phyloP scores from a whole-genome alignment of 2,888 invertebrate genomes.

The Polyploca ridens region DNA sequence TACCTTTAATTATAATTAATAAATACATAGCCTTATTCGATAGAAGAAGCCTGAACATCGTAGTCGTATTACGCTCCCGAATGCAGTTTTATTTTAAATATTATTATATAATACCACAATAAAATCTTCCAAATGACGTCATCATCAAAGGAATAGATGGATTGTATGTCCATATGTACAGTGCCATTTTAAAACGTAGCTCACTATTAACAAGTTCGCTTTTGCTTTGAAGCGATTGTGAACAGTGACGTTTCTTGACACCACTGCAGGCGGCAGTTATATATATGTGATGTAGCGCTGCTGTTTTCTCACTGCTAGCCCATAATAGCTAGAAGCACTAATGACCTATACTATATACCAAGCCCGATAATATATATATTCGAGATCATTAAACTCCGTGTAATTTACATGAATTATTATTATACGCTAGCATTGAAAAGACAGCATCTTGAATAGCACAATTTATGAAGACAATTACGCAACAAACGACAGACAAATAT shows the following conservation, averaged over 20 bases:
- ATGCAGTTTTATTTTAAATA: background rate
- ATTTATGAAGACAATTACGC: slow-evolving; percentile 62
- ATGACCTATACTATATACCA: background rate
- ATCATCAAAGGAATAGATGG: background rate
- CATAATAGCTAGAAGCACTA: background rate
- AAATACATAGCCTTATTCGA: slow-evolving; percentile 41
- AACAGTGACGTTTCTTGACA: background rate
- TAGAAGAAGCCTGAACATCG: slow-evolving; percentile 31
- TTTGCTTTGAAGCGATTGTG: background rate
- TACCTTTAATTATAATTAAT: slow-evolving; percentile 9
- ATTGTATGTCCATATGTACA: background rate
- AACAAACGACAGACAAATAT: slow-evolving; percentile 65
- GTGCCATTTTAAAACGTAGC: background rate
- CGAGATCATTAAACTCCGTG: background rate
- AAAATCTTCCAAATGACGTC: background rate
- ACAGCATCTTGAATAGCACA: slow-evolving; percentile 59
- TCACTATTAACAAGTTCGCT: background rate
- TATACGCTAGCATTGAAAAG: slow-evolving; percentile 51
- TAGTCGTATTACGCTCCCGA: slow-evolving; percentile 15
- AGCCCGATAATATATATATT: background rate
- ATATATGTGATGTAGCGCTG: slow-evolving; percentile 27
- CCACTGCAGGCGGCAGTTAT: slow-evolving; percentile 20
- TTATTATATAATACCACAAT: background rate
- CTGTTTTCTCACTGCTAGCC: slow-evolving; percentile 54
- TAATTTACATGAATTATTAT: slow-evolving; percentile 15